Conservation (phyloP, 2,113 vertebrate genomes). For the Machaerirhynchus nigripectus region DNA sequence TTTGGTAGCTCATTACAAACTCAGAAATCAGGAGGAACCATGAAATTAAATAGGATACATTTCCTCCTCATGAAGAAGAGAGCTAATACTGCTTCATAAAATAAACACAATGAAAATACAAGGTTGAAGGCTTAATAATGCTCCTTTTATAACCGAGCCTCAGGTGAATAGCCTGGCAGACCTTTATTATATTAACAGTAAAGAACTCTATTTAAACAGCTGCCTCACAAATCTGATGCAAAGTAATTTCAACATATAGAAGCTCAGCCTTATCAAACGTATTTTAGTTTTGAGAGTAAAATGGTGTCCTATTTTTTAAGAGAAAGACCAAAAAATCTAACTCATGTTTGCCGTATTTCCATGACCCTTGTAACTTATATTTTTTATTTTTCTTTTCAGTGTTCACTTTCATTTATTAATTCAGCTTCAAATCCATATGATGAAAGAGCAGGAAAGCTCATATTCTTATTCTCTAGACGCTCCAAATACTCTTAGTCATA, state of each 20-base stretch:
- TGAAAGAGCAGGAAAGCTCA: not conserved
- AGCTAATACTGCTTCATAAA: not conserved
- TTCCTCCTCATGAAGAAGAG: not conserved
- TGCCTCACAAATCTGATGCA: not conserved
- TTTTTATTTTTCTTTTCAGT: not conserved
- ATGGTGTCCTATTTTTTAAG: not conserved
- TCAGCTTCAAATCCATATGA: not conserved
- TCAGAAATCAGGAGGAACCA: not conserved
- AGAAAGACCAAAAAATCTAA: not conserved
- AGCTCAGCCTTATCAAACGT: not conserved
- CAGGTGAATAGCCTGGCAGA: not conserved
- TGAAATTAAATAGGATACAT: not conserved
- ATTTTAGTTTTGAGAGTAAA: not conserved
- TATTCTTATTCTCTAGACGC: not conserved
- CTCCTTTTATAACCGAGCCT: not conserved
- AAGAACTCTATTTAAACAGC: not conserved
- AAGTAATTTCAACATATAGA: not conserved
- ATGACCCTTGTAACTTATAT: not conserved
- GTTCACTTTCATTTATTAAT: not conserved
- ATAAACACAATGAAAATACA: slow-evolving; percentile 16
- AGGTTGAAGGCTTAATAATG: not conserved
- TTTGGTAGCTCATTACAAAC: not conserved
- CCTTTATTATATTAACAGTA: not conserved
- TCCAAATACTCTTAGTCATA: not conserved
- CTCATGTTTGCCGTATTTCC: not conserved